Evolutionary conservation across 1,140 invertebrate genomes (phyloP), one percentile per base, ranked within the genome.

Genomic region (Heliconius hewitsoni): DNA sequence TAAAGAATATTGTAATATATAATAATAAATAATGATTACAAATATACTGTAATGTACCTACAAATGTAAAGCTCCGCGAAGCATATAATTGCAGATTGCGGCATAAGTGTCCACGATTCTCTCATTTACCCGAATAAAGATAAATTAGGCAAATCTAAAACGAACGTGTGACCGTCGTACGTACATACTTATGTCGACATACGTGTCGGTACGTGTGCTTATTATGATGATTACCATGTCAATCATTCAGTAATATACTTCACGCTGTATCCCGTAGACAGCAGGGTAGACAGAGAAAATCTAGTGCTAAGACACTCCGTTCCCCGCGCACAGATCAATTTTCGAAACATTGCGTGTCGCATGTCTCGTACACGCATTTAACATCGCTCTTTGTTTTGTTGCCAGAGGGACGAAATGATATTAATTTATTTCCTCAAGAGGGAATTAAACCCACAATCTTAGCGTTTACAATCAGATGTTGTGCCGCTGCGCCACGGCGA

Each of bases 101-200:
- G 55, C 30, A 71, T n/a, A 18, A n/a, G 34, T 13, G 8, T n/a
- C 71, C 71, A 71, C 71, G 19, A 71, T 37, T 71, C 71, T 71
- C 71, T 37, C 34, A 71, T 71, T 39, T 71, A 27, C 57, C 57
- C 57, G 9, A 66, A 66, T 66, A 27, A 60, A 60, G 57, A 60
- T 13, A 60, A 27, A 60, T 60, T 23, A 60, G 57, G 11, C 23
- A 60, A 60, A 60, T 27, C 8, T 8, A 60, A 60, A 9, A 11
- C 1, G 23, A 11, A 27, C 52, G 57, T 60, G 57, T 60, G 57
- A 27, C 23, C 57, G 57, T 23, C 57, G 57, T 57, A 16, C 4
- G 2, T 55, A 18, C 11, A 46, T 46, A 46, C 16, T 11, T 5
- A 16, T 52, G 50, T 52, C 4, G 11, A 5, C 16, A 18, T n/a